Percentiles rank a stretch among this genome's conserved stretches.
Conservation (phyloP, 2,888 invertebrate genomes). For the Gryllus longicercus region DNA sequence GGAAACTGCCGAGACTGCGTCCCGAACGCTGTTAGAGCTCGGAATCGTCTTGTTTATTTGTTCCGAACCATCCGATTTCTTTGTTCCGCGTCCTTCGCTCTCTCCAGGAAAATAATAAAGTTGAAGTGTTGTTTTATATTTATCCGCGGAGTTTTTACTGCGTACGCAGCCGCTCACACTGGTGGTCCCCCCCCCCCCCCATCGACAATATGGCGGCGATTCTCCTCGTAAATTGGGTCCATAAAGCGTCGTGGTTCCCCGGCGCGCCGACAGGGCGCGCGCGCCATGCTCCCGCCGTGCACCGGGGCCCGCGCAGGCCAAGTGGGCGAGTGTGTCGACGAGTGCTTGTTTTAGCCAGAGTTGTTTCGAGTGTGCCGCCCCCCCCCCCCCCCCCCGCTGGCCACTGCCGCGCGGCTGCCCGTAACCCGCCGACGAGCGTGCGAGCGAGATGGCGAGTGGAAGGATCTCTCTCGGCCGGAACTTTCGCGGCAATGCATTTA, state of each 20-base stretch:
- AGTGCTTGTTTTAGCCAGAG: background rate
- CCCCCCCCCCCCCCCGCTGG: background rate
- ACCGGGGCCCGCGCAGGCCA: background rate
- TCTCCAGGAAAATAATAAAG: constrained; percentile 4
- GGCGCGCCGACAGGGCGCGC: background rate
- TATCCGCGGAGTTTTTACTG: background rate
- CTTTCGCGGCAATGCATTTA: constrained; percentile 9
- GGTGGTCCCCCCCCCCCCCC: background rate
- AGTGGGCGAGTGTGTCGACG: background rate
- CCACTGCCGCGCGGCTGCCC: background rate
- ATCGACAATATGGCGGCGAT: background rate
- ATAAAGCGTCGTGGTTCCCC: background rate
- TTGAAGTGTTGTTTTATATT: constrained; percentile 1
- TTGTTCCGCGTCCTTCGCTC: background rate
- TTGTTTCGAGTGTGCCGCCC: background rate
- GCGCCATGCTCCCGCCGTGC: background rate
- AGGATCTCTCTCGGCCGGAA: background rate
- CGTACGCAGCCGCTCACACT: background rate
- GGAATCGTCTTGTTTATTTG: background rate
- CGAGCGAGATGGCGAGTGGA: background rate
- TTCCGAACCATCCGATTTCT: background rate
- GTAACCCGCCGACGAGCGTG: too few relatives aligned
- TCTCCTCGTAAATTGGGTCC: background rate
- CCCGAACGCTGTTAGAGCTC: background rate
- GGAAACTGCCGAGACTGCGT: background rate